A percentile compares a stretch with the other conserved stretches of the same genome.
Evolutionary conservation across 1,140 invertebrate genomes (phyloP).

Genomic region (Ceratina calcarata): DNA sequence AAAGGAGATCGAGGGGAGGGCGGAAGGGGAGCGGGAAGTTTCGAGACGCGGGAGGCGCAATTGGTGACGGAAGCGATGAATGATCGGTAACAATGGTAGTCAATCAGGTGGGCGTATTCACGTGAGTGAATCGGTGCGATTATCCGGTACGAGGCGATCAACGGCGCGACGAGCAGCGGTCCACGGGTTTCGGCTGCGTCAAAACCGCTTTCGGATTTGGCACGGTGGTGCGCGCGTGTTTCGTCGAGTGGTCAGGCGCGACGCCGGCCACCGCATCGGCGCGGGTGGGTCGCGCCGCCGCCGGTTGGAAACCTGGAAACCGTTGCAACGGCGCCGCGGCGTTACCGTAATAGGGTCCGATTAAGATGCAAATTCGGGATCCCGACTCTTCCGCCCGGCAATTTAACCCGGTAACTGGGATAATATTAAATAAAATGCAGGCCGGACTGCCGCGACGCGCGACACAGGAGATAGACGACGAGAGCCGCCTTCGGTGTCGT

Average conservation of each 20-base stretch:
- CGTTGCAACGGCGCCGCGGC: slow-evolving; percentile 71
- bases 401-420: slow-evolving; percentile 73
- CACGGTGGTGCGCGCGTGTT: slow-evolving; percentile 17
- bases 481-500: slow-evolving; percentile 28
- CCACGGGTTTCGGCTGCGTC: not conserved
- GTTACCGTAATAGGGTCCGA: slow-evolving; percentile 76
- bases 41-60: slow-evolving; percentile 52
- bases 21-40: slow-evolving; percentile 26
- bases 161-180: slow-evolving; percentile 34
- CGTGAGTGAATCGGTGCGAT: slow-evolving; percentile 75
- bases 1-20: slow-evolving; percentile 2
- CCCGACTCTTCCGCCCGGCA: slow-evolving; percentile 65
- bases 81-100: slow-evolving; percentile 76
- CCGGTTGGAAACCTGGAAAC: no score
- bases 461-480: slow-evolving; percentile 12
- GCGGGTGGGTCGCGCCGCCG: slow-evolving; percentile 35
- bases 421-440: slow-evolving; percentile 74
- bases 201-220: slow-evolving; percentile 60
- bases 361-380: slow-evolving; percentile 78
- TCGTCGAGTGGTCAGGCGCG: slow-evolving; percentile 48
- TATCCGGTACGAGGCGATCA: slow-evolving; percentile 68
- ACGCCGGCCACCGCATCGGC: no score
- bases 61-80: slow-evolving; percentile 67
- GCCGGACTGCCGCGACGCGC: slow-evolving; percentile 9
- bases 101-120: slow-evolving; percentile 76